A percentile compares a stretch with the other conserved stretches of the same genome.
phyloP scores from a whole-genome alignment of 2,113 vertebrate genomes.

The Gobius niger region DNA sequence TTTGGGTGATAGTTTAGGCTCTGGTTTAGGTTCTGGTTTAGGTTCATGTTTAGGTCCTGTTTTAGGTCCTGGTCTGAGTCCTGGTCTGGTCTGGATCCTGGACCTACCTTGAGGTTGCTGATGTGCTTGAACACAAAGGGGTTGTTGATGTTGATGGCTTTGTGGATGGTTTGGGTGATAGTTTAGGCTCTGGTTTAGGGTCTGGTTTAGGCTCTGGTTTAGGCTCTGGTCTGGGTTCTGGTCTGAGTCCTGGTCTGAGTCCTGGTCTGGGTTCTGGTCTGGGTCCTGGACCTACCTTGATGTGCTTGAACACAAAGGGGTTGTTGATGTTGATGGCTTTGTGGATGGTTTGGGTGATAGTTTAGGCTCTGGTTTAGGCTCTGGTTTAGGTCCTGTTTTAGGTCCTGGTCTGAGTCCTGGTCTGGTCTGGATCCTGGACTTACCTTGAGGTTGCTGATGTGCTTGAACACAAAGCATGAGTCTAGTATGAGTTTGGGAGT shows the following conservation, averaged over 20 bases:
- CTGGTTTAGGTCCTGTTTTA: too few relatives aligned
- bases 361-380: too few relatives aligned
- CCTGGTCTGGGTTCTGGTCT: too few relatives aligned
- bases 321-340: slow-evolving; percentile 98
- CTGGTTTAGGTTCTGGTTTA: background rate
- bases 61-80: background rate
- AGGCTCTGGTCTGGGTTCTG: background rate
- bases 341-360: too few relatives aligned
- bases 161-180: slow-evolving; percentile 76
- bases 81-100: too few relatives aligned
- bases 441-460: too few relatives aligned
- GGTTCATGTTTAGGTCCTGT: background rate
- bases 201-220: background rate
- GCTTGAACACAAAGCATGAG: too few relatives aligned
- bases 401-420: too few relatives aligned
- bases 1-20: too few relatives aligned
- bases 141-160: slow-evolving; percentile 97
- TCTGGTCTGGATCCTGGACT: too few relatives aligned
- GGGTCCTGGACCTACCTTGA: slow-evolving; percentile 92
- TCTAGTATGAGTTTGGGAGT: too few relatives aligned
- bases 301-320: slow-evolving; percentile 96
- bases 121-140: slow-evolving; percentile 98
- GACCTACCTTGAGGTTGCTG: slow-evolving; percentile 90
- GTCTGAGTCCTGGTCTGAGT: background rate
- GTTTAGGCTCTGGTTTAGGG: too few relatives aligned